Evolutionary conservation across 2,113 vertebrate genomes (phyloP), one percentile per base, ranked within the genome.

Genomic region (Larimichthys crocea): DNA sequence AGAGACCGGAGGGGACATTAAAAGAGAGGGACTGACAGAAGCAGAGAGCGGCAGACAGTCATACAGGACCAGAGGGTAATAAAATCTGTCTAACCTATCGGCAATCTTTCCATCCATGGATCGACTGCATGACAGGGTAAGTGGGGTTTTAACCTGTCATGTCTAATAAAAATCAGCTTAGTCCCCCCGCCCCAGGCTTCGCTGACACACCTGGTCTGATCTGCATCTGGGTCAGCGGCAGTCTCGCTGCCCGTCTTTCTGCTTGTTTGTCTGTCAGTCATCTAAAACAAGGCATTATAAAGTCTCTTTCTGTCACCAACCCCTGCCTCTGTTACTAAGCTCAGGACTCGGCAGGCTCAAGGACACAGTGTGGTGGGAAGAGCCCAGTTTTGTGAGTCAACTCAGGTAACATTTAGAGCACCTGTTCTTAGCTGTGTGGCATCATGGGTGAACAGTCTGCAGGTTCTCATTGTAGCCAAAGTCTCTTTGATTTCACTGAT

Each of bases 141-240:
- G 76, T 78, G 82, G 80, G 74, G 70, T 81, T 86, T 86, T 86
- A 86, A 88, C 64, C 80, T 79, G 80, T 80, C 90, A 56, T 59
- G 73, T 81, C 62, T 53, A n/a, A 88, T 88, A 76, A 85, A 67
- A 83, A 76, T 88, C 88, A 42, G 44, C 26, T 16, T 57, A 9
- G 11, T 40, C 35, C 35, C 20, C 49, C 49, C 52, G 22, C 82
- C 69, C 8, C 20, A 60, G 82, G 81, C 84, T 50, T 74, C 16
- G 20, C 81, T 81, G 86, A 86, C 86, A 86, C 86, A 89, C 84
- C 86, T 91, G 90, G 76, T 85, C 88, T 79, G 76, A 76, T 88
- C 73, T 77, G 75, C 74, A 87, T 53, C 85, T 84, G 86, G 80
- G 83, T 91, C 87, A 89, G 85, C 89, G 86, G 87, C 87, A 87